These are phyloP conservation scores for Drosophila simulans DNA, from an alignment of 1,140 invertebrate species.

Conservation along the genomic window DNA sequence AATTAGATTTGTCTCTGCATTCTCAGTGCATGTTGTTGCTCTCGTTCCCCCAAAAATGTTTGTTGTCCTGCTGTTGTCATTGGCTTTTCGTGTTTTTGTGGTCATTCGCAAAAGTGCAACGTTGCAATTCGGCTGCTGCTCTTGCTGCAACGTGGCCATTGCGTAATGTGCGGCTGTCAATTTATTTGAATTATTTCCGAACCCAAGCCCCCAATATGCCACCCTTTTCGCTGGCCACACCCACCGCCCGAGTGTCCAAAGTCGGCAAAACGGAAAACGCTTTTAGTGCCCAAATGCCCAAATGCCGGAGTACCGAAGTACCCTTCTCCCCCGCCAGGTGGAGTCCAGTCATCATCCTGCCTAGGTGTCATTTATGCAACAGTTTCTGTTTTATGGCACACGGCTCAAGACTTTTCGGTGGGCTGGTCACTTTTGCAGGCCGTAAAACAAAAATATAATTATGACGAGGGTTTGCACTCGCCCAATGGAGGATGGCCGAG, in stretches of 20 bases:
- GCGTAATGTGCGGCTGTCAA: slow-evolving; percentile 81
- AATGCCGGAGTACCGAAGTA: background rate
- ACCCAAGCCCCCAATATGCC: slow-evolving; percentile 33
- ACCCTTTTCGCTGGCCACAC: slow-evolving; percentile 7
- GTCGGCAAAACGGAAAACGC: slow-evolving; percentile 61
- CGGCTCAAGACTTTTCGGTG: slow-evolving; percentile 55
- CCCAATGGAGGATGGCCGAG: background rate
- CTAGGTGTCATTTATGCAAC: slow-evolving; percentile 81
- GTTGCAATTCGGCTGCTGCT: slow-evolving; percentile 49
- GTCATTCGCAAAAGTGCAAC: slow-evolving; percentile 68
- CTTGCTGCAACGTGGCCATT: slow-evolving; percentile 55
- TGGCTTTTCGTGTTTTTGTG: slow-evolving; percentile 62
- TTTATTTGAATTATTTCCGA: slow-evolving; percentile 80
- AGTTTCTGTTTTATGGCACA: slow-evolving; percentile 75
- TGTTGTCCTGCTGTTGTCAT: slow-evolving; percentile 3
- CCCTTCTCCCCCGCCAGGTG: slow-evolving; percentile 2
- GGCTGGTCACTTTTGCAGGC: slow-evolving; percentile 78
- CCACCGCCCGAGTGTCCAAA: background rate
- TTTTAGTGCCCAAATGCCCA: slow-evolving; percentile 53
- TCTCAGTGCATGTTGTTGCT: slow-evolving; percentile 47
- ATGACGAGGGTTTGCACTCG: slow-evolving; percentile 60
- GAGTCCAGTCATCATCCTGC: slow-evolving; percentile 16
- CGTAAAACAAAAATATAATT: slow-evolving; percentile 81
- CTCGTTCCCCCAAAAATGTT: slow-evolving; percentile 19
- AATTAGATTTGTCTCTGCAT: slow-evolving; percentile 81